Percentiles rank a stretch among this genome's conserved stretches.
Conservation (phyloP, 2,113 vertebrate genomes). For the Pogonocichla stellata region DNA sequence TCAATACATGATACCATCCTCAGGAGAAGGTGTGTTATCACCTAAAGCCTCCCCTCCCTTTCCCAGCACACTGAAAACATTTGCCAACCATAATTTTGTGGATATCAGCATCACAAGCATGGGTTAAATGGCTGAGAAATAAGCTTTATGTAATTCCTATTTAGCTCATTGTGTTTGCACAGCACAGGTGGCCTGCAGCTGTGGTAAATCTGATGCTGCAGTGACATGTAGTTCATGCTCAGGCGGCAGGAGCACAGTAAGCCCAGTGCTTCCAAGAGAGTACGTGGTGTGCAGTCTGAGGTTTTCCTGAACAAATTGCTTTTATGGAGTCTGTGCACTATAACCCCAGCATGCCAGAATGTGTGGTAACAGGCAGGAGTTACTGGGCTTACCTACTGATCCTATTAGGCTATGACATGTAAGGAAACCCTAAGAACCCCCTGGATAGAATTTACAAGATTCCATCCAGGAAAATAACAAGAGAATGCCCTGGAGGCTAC, state of each 20-base stretch:
- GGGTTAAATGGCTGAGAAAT: neutral
- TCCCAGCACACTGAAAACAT: neutral
- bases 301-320: neutral
- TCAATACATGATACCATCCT: neutral
- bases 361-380: neutral
- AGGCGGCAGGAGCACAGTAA: fast-evolving
- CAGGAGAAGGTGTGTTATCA: neutral
- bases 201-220: slow-evolving; percentile 18
- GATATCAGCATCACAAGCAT: neutral
- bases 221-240: neutral
- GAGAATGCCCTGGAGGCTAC: neutral
- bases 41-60: neutral
- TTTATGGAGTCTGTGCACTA: neutral
- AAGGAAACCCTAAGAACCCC: neutral
- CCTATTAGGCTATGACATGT: neutral
- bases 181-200: slow-evolving; percentile 46
- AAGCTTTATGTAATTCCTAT: neutral
- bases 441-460: neutral
- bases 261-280: neutral
- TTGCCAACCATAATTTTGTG: neutral
- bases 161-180: neutral
- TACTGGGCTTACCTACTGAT: neutral
- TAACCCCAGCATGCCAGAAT: neutral
- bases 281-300: neutral
- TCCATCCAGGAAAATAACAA: neutral